Base-by-base conservation (phyloP, 2,113 vertebrate species). In the Sciurus niger region DNA sequence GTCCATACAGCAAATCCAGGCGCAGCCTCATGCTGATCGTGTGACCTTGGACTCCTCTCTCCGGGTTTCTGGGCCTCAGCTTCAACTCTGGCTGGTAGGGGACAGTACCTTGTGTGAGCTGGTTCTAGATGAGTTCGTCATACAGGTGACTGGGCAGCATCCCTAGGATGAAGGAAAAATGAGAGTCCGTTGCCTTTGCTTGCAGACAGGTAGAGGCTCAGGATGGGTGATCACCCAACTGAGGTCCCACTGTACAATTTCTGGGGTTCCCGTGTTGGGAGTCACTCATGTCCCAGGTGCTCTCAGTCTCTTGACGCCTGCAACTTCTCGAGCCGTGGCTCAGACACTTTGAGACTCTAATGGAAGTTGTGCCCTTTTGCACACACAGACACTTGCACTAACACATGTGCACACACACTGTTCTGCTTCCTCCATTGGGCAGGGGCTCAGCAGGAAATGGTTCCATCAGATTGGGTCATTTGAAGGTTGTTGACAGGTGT, bases 381-480 rank as follows among this genome's bases (percentile, higher is more conserved):
- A 11, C 28, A 34, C 17, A 9, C 22, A 65, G 16, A 83, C 25
- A 18, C 48, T 34, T 10, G 16, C 4, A 28, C 14, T 11, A 67
- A 8, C 13, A 22, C n/a, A 16, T 2, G 2, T 18, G 0, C 2
- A 3, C 14, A 30, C 4, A 7, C 11, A 2, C 0, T 4, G 2
- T 68, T n/a, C 53, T 4, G 2, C 0, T 0, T 25, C 17, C 28
- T 6, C 40, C 1, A 0, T 25, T 20, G 40, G 34, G 13, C 4
- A 6, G 20, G 34, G n/a, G 79, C 55, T 67, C n/a, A 13, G 2
- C 16, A 28, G 30, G 78, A 65, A 85, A 32, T 48, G 10, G 68
- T 25, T 11, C 30, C 1, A 1, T 30, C 25, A 43, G 24, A 12
- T 20, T 16, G 10, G 24, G 7, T 46, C 28, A 5, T 37, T 51